These are phyloP conservation scores for Brachionus calyciflorus DNA, from an alignment of 1,140 invertebrate species.

Conservation along the genomic window DNA sequence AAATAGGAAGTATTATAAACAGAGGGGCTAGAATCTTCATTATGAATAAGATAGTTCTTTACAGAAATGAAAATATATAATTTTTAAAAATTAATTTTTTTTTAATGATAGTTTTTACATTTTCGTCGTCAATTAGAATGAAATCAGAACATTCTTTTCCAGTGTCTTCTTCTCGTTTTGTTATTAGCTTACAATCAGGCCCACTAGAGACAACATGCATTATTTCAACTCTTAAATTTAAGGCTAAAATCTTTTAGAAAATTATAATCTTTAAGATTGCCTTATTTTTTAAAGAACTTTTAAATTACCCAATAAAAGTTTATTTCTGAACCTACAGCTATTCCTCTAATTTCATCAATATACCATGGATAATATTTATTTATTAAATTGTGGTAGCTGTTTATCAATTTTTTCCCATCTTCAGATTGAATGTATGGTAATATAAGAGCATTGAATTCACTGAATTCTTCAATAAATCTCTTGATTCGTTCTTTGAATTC, in stretches of 20 bases:
- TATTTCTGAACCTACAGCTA: slow-evolving; percentile 24
- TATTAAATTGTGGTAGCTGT: slow-evolving; percentile 1
- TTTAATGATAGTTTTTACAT: slow-evolving; percentile 20
- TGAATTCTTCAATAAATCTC: slow-evolving; percentile 15
- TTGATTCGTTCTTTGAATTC: slow-evolving; percentile 14
- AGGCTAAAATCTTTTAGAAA: slow-evolving; percentile 34
- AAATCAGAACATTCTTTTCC: slow-evolving; percentile 27
- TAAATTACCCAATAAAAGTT: slow-evolving; percentile 12
- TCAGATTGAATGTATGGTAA: slow-evolving; percentile 8
- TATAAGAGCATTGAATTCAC: slow-evolving; percentile 9
- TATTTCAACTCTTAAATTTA: slow-evolving; percentile 33
- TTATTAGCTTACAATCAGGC: neutral
- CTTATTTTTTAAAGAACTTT: too few species aligned
- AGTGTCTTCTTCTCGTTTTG: neutral
- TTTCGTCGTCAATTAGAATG: neutral
- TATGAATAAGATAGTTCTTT: slow-evolving; percentile 34
- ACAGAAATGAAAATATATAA: neutral
- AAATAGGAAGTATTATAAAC: slow-evolving; percentile 33
- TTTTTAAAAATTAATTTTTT: neutral
- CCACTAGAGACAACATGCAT: neutral
- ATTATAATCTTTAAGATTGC: too few species aligned
- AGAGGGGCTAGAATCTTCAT: slow-evolving; percentile 12
- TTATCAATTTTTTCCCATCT: neutral
- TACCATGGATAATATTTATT: slow-evolving; percentile 40
- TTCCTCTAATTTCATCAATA: slow-evolving; percentile 37